These are phyloP conservation scores for Pogonophryne albipinna DNA, from an alignment of 2,797 vertebrate genomes.

Conservation along the genomic window DNA sequence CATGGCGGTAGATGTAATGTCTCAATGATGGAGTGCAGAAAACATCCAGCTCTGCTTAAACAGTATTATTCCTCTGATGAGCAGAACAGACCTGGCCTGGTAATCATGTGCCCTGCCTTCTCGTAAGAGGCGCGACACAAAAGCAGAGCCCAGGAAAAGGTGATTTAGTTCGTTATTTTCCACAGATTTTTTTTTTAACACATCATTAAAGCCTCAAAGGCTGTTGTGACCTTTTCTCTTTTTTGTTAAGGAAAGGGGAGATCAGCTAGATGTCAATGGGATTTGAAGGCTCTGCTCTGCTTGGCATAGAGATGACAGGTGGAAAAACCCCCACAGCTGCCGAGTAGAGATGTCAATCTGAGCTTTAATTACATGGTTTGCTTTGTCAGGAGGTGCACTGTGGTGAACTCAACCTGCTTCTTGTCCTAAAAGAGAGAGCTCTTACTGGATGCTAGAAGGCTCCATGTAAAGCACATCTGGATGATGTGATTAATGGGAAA, in stretches of 20 bases:
- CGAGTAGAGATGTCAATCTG: slow-evolving; percentile 23
- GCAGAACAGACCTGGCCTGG: slow-evolving; percentile 25
- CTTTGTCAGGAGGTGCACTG: slow-evolving; percentile 13
- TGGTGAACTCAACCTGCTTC: slow-evolving; percentile 33
- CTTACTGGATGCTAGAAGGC: slow-evolving; percentile 36
- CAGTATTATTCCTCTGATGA: slow-evolving; percentile 36
- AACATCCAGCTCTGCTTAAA: slow-evolving; percentile 20
- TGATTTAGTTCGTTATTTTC: slow-evolving; percentile 37
- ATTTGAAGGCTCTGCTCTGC: background rate
- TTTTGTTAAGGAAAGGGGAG: background rate
- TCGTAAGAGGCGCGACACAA: slow-evolving; percentile 33
- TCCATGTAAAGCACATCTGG: slow-evolving; percentile 75
- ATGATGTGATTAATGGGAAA: slow-evolving; percentile 75
- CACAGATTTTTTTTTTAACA: slow-evolving; percentile 51
- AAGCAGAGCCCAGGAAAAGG: slow-evolving; percentile 12
- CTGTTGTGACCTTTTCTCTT: slow-evolving; percentile 41
- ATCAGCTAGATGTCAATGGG: slow-evolving; percentile 22
- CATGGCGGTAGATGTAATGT: background rate
- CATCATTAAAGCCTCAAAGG: slow-evolving; percentile 53
- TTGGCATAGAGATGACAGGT: slow-evolving; percentile 29
- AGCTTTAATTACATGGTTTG: slow-evolving; percentile 24
- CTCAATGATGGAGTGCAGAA: slow-evolving; percentile 6
- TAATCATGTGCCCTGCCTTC: slow-evolving; percentile 26
- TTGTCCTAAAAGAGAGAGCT: slow-evolving; percentile 18
- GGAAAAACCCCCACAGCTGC: slow-evolving; percentile 32